Conservation (phyloP, 2,797 vertebrate genomes). For the Strix occidentalis region DNA sequence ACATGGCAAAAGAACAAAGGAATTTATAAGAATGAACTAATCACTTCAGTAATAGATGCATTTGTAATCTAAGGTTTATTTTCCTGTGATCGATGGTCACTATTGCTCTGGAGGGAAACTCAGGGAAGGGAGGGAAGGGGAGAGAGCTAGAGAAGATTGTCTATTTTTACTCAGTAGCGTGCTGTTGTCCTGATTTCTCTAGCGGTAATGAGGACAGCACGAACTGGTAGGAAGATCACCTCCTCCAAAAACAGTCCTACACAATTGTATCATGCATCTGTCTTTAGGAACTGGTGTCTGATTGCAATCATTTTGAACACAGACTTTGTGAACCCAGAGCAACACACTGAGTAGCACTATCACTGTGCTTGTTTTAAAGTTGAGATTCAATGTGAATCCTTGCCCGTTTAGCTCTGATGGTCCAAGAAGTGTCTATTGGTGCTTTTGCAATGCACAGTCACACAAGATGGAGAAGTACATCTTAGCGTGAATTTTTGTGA, state of each 20-base stretch:
- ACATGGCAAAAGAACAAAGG: not conserved
- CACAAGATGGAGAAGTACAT: not conserved
- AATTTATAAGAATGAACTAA: not conserved
- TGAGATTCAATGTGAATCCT: not conserved
- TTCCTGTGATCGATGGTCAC: not conserved
- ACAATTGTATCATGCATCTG: conserved; percentile 51
- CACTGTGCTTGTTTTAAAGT: not conserved
- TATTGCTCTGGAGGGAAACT: conserved; percentile 15
- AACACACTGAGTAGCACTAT: not conserved
- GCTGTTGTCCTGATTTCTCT: conserved; percentile 78
- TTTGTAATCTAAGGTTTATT: not conserved
- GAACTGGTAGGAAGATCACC: conserved; percentile 52
- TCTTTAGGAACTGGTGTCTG: conserved; percentile 55
- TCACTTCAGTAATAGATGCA: not conserved
- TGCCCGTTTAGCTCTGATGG: not conserved
- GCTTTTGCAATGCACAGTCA: not conserved
- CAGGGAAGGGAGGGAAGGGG: conserved; percentile 9
- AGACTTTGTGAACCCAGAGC: not conserved
- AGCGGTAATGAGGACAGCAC: conserved; percentile 74
- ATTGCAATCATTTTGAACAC: not conserved
- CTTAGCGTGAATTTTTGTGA: not conserved
- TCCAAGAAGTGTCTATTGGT: not conserved
- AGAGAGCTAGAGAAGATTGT: conserved; percentile 52
- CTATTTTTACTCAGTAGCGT: conserved; percentile 77
- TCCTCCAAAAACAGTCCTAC: conserved; percentile 68